Base-by-base conservation (phyloP, 2,888 invertebrate genomes). In the Lottia gigantea region DNA sequence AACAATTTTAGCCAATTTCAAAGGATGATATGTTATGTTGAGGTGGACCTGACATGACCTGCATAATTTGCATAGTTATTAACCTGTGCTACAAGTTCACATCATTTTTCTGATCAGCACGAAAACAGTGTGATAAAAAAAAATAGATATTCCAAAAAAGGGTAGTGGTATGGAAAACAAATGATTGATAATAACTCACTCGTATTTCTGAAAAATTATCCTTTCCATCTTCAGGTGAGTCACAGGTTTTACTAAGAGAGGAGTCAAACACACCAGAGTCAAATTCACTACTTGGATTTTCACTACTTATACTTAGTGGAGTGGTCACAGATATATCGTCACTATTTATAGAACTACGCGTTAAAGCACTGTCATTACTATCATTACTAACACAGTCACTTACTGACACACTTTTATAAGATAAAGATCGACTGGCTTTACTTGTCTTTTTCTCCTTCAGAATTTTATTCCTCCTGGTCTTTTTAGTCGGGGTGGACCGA, bases 401-500 rank as follows among this genome's bases (percentile, higher is more conserved):
- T 23, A 23, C 19, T 23, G 55, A 19, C 23, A 55, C 19, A 23
- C 23, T 23, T 55, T 55, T 55, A 55, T 55, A 55, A 11, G 55
- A 19, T 19, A 55, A 14, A 23, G 55, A 55, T 23, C 23, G 19
- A 19, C 19, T 23, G 14, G 55, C 55, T 62, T 49, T 12, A 66
- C 65, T 70, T 66, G 61, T 64, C 46, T 49, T 23, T 71, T 15
- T 64, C 62, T 23, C 64, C 31, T 11, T 64, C 61, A 66, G 26
- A 26, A 25, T 70, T 67, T 66, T 49, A n/a, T 25, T 64, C 62
- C 61, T 40, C 63, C 23, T 40, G 66, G 65, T 61, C 46, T 70
- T 66, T 67, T 31, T 55, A 31, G 19, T 63, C 45, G 47, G 67
- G 40, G 31, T 67, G 40, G 55, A 64, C 65, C 49, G 63, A 62